Conservation (phyloP, 2,888 invertebrate species). For the Andrena fulva region DNA sequence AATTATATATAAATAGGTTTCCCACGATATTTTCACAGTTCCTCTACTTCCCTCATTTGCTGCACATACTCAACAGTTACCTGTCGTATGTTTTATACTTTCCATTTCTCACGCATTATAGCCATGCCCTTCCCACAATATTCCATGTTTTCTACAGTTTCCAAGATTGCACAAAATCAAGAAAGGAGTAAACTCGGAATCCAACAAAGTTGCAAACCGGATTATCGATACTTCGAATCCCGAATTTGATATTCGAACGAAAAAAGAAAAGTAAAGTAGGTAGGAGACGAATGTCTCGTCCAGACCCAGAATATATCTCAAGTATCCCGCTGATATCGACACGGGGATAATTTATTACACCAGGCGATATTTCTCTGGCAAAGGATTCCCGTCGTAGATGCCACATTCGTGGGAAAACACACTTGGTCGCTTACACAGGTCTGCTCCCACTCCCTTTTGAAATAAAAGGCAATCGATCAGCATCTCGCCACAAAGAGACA, state of each 20-base stretch:
- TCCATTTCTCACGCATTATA: too few species aligned
- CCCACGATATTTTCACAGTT: too few species aligned
- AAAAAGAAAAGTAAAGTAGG: background rate
- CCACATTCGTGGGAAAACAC: conserved; percentile 42
- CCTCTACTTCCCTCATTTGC: too few species aligned
- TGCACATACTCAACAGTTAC: too few species aligned
- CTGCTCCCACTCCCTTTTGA: conserved; percentile 27
- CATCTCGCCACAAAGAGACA: conserved; percentile 16
- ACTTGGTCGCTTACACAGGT: conserved; percentile 27
- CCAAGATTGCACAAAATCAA: too few species aligned
- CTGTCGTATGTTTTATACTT: too few species aligned
- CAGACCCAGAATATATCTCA: conserved; percentile 23
- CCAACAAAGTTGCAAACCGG: too few species aligned
- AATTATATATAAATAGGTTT: too few species aligned
- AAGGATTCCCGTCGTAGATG: conserved; percentile 32
- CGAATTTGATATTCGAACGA: background rate
- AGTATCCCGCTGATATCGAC: conserved; percentile 36
- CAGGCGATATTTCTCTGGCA: background rate
- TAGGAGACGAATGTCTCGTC: conserved; percentile 18
- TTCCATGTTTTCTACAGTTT: too few species aligned
- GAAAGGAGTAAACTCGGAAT: too few species aligned
- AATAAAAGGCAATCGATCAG: conserved; percentile 56
- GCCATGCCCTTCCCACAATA: too few species aligned
- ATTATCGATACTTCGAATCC: too few species aligned
- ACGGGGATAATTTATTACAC: conserved; percentile 55